Percentiles rank a stretch among this genome's conserved stretches.
These are phyloP conservation scores for Epinephelus malabaricus DNA, from an alignment of 2,797 vertebrate species.

Conservation along the genomic window DNA sequence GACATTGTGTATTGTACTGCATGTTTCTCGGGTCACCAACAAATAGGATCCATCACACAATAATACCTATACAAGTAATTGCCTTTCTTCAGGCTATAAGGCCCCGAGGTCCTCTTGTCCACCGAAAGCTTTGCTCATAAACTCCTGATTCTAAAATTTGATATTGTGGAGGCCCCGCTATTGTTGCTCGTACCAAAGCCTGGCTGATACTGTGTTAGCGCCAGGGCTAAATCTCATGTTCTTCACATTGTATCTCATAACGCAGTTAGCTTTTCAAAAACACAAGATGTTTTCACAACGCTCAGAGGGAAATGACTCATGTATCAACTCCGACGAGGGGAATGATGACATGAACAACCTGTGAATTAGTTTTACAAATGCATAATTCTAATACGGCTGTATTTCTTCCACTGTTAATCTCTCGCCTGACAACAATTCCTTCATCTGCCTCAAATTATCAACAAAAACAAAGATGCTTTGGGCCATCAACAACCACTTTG, in stretches of 20 bases:
- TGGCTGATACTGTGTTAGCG: constrained; percentile 74
- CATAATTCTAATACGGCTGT: neutral
- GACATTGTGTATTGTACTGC: constrained; percentile 76
- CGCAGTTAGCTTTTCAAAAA: constrained; percentile 84
- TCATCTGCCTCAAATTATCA: constrained; percentile 45
- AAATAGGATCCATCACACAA: constrained; percentile 87
- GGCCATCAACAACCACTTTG: constrained; percentile 56
- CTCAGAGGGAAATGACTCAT: constrained; percentile 73
- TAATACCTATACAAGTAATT: constrained; percentile 89
- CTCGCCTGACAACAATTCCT: constrained; percentile 6
- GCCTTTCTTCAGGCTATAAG: constrained; percentile 85
- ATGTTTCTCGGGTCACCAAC: constrained; percentile 81
- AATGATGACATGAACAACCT: constrained; percentile 44
- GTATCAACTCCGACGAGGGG: constrained; percentile 57
- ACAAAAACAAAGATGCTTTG: constrained; percentile 53
- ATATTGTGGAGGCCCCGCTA: constrained; percentile 82
- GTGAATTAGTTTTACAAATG: constrained; percentile 37
- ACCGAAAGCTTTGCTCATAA: constrained; percentile 86
- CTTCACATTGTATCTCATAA: constrained; percentile 84
- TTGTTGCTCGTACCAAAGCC: constrained; percentile 78
- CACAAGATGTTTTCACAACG: constrained; percentile 78
- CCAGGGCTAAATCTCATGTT: constrained; percentile 82
- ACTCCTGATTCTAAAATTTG: constrained; percentile 87
- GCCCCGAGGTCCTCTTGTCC: constrained; percentile 86
- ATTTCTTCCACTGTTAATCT: constrained; percentile 17